Conservation (phyloP, 2,113 vertebrate genomes). For the Podilymbus podiceps region DNA sequence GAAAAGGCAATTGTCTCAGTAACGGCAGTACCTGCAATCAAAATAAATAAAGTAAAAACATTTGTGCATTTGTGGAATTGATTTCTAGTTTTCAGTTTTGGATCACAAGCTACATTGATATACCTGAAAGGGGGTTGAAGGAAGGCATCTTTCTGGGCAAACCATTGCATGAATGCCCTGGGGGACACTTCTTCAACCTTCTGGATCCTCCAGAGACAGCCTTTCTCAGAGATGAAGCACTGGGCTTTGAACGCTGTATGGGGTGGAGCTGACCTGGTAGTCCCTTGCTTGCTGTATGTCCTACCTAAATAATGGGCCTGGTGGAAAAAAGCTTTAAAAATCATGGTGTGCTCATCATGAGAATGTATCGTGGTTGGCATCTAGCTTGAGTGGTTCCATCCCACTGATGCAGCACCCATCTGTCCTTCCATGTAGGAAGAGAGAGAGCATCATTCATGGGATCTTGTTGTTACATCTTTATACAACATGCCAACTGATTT, state of each 20-base stretch:
- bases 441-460: not conserved
- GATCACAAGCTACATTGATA: not conserved
- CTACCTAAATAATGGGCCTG: not conserved
- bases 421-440: not conserved
- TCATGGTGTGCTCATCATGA: not conserved
- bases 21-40: not conserved
- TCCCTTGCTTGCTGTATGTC: not conserved
- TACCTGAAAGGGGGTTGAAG: not conserved
- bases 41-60: not conserved
- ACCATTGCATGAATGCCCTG: not conserved
- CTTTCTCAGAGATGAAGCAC: not conserved
- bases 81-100: not conserved
- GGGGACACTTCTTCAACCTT: not conserved
- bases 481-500: not conserved
- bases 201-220: not conserved
- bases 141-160: not conserved
- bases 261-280: not conserved
- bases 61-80: not conserved
- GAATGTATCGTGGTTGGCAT: not conserved
- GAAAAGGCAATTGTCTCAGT: not conserved
- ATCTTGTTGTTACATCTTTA: not conserved
- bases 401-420: not conserved
- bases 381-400: not conserved
- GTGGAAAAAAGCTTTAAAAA: not conserved
- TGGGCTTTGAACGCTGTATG: rapidly evolving